A percentile compares a stretch with the other conserved stretches of the same genome.
Evolutionary conservation across 2,113 vertebrate species (phyloP).

Genomic region (Cathartes aura): DNA sequence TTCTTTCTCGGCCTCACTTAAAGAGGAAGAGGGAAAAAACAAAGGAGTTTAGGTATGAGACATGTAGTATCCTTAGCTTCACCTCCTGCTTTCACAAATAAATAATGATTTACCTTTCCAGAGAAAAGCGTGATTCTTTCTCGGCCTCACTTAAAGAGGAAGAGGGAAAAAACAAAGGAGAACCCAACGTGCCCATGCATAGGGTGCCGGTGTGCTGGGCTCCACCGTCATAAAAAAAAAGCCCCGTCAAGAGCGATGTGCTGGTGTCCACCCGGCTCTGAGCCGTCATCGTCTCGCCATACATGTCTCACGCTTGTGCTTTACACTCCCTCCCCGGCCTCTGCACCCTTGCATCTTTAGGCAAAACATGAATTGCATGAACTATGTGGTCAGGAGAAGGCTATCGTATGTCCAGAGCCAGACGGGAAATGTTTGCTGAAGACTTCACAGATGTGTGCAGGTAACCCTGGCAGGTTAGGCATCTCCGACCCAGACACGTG

Average conservation of each 20-base stretch:
- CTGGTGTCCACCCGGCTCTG: accelerated
- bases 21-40: background rate
- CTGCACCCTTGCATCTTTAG: background rate
- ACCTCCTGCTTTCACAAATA: background rate
- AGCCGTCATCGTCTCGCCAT: accelerated
- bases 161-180: background rate
- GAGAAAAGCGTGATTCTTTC: background rate
- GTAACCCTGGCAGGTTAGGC: background rate
- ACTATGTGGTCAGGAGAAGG: background rate
- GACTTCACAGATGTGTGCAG: background rate
- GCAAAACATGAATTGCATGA: background rate
- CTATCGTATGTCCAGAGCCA: accelerated
- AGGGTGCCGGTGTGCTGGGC: accelerated
- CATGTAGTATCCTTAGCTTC: background rate
- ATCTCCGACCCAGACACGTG: accelerated
- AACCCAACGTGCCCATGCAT: background rate
- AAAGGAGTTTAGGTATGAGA: background rate
- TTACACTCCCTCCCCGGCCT: background rate
- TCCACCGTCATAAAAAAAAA: accelerated
- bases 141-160: background rate
- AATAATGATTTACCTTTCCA: background rate
- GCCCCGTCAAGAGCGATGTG: accelerated
- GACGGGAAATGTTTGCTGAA: background rate
- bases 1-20: background rate
- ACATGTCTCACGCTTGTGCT: background rate